Percentiles rank a stretch among this genome's conserved stretches.
Conservation (phyloP, 1,140 invertebrate genomes). For the Meloidogyne floridensis region DNA sequence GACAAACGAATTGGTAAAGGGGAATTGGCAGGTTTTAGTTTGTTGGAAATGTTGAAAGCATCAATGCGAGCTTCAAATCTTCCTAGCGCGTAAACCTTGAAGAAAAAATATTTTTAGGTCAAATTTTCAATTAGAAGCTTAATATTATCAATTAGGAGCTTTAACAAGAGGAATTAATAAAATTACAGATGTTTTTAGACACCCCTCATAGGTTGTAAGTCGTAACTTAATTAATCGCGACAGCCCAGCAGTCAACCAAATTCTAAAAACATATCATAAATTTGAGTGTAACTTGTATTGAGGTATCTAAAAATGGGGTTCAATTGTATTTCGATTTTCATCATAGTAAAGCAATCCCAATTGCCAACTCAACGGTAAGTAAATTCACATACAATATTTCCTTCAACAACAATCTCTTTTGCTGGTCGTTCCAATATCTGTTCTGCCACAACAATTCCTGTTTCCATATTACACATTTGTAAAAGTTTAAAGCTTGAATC, state of each 20-base stretch:
- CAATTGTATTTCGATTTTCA: neutral
- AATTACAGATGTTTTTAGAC: neutral
- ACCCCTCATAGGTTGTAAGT: too few species aligned
- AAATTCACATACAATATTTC: neutral
- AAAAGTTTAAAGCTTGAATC: conserved; percentile 13
- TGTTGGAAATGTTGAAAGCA: neutral
- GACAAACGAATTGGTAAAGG: neutral
- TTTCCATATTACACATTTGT: conserved; percentile 3
- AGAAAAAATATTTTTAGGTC: too few species aligned
- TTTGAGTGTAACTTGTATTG: too few species aligned
- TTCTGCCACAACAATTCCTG: neutral
- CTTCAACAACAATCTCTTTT: conserved; percentile 27
- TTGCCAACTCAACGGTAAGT: too few species aligned
- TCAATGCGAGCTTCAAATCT: neutral
- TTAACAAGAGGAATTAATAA: neutral
- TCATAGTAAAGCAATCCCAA: too few species aligned
- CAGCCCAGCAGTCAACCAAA: too few species aligned
- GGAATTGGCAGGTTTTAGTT: neutral
- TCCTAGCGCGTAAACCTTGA: neutral
- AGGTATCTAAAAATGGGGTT: too few species aligned
- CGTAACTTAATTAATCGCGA: too few species aligned
- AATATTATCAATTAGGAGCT: too few species aligned
- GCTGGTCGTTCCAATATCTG: neutral
- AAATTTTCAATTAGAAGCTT: too few species aligned
- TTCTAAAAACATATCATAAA: too few species aligned